These are phyloP conservation scores for Schizothorax lantsangensis DNA, from an alignment of 2,797 vertebrate genomes.

Conservation along the genomic window DNA sequence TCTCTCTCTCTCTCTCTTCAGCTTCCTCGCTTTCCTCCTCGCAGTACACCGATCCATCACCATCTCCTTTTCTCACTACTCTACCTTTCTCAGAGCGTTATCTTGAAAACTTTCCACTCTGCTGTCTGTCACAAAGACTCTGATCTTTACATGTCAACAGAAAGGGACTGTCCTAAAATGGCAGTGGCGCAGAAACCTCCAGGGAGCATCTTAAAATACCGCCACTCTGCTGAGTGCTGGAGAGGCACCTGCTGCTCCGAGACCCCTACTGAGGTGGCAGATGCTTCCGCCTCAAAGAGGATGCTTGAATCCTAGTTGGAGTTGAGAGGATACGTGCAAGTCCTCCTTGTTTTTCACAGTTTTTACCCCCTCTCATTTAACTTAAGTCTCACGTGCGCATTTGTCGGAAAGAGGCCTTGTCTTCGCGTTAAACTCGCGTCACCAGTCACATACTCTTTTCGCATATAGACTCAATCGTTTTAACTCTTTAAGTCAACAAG, in stretches of 20 bases:
- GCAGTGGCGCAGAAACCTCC: conserved; percentile 57
- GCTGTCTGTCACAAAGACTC: conserved; percentile 59
- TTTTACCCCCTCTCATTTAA: background rate
- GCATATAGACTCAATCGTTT: background rate
- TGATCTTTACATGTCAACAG: conserved; percentile 62
- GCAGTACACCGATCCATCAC: background rate
- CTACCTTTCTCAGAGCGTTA: conserved; percentile 11
- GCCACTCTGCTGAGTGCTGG: conserved; percentile 55
- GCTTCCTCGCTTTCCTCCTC: conserved; percentile 1
- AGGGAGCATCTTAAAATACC: conserved; percentile 64
- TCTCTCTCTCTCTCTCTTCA: background rate
- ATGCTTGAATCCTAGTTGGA: conserved; percentile 45
- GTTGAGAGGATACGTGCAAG: conserved; percentile 31
- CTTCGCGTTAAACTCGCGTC: background rate
- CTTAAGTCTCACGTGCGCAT: background rate
- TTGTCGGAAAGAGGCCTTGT: conserved; percentile 3
- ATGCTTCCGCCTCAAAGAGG: conserved; percentile 66
- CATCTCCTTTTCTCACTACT: conserved; percentile 14
- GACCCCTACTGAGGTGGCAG: conserved; percentile 68
- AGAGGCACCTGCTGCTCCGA: conserved; percentile 69
- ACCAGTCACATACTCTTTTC: background rate
- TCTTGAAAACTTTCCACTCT: conserved; percentile 59
- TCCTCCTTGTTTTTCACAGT: conserved; percentile 18
- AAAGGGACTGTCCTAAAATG: conserved; percentile 65
- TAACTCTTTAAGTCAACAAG: conserved; percentile 47